Percentiles rank a stretch among this genome's conserved stretches.
Evolutionary conservation across 2,113 vertebrate genomes (phyloP).

Genomic region (Rhadina sibilatrix): DNA sequence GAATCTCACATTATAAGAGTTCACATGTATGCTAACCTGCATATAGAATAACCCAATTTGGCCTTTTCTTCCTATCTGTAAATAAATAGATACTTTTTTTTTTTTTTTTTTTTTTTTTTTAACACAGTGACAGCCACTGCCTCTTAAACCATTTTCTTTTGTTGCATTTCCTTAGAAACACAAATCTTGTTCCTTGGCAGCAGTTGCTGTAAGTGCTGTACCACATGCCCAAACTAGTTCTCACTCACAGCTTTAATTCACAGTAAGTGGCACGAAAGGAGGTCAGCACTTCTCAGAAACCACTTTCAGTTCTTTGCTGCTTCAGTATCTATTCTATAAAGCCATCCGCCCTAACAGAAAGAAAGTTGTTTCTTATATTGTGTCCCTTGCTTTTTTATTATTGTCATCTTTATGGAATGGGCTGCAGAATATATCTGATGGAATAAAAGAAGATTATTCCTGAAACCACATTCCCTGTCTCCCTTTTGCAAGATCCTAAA

Average conservation of each 20-base stretch:
- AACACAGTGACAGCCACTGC: slow-evolving; percentile 71
- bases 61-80: slow-evolving; percentile 50
- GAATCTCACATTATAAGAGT: slow-evolving; percentile 60
- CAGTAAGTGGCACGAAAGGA: slow-evolving; percentile 83
- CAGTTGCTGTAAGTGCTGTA: slow-evolving; percentile 66
- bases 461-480: not conserved
- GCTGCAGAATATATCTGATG: slow-evolving; percentile 1
- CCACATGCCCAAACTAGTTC: slow-evolving; percentile 83
- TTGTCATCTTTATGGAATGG: slow-evolving; percentile 50
- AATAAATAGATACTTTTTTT: slow-evolving; percentile 55
- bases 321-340: slow-evolving; percentile 73
- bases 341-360: slow-evolving; percentile 42
- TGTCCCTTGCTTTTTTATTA: slow-evolving; percentile 40
- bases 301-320: slow-evolving; percentile 70
- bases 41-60: slow-evolving; percentile 66
- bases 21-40: slow-evolving; percentile 48
- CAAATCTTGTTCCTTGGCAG: slow-evolving; percentile 84
- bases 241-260: slow-evolving; percentile 83
- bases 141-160: slow-evolving; percentile 77
- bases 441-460: slow-evolving; percentile 22
- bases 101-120: slow-evolving; percentile 57
- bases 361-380: slow-evolving; percentile 53
- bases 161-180: slow-evolving; percentile 84
- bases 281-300: slow-evolving; percentile 78
- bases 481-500: not conserved